A percentile compares a stretch with the other conserved stretches of the same genome.
phyloP scores from a whole-genome alignment of 2,888 invertebrate species.

The Thecophora atra region DNA sequence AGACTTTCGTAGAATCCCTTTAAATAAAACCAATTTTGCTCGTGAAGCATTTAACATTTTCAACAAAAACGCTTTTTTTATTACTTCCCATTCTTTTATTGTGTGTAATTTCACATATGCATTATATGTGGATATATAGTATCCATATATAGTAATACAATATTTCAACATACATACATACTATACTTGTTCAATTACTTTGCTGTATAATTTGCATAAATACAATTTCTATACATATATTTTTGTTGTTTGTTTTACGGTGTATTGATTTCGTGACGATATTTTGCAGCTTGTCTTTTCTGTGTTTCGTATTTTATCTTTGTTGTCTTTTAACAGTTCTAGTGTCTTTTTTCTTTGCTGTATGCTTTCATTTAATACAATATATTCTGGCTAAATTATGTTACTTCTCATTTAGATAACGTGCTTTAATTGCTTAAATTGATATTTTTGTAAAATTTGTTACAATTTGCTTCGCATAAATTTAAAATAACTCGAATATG shows the following conservation, averaged over 20 bases:
- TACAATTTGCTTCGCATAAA: background rate
- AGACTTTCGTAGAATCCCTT: too few species aligned
- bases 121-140: constrained; percentile 24
- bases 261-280: constrained; percentile 44
- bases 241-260: constrained; percentile 37
- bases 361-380: background rate
- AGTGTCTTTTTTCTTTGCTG: background rate
- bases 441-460: constrained; percentile 19
- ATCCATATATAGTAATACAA: background rate
- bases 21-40: too few species aligned
- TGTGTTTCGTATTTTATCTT: constrained; percentile 27
- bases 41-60: too few species aligned
- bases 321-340: constrained; percentile 37
- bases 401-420: background rate
- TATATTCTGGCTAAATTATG: constrained; percentile 3
- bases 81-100: constrained; percentile 11
- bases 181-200: constrained; percentile 23
- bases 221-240: constrained; percentile 36
- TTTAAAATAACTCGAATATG: constrained; percentile 16
- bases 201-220: constrained; percentile 39
- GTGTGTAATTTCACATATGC: constrained; percentile 30
- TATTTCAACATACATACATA: constrained; percentile 16
- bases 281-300: constrained; percentile 32
- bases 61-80: background rate
- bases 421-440: background rate